Conservation (phyloP, 2,888 invertebrate genomes). For the Luperina testacea region DNA sequence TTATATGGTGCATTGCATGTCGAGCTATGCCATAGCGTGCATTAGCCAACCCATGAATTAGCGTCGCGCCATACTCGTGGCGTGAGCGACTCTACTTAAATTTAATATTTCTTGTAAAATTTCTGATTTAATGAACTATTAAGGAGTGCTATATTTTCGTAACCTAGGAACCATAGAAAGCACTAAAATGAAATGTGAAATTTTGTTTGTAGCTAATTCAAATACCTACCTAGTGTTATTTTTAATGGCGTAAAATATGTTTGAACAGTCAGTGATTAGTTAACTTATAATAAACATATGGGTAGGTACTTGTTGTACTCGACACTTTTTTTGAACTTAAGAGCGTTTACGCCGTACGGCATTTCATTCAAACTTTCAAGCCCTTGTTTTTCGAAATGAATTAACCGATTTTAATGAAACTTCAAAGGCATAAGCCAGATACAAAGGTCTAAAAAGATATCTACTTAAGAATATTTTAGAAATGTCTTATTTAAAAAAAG, state of each 20-base stretch:
- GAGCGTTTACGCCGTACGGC: too few relatives aligned
- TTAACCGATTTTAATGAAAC: too few relatives aligned
- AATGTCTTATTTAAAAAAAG: too few relatives aligned
- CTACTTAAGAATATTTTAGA: too few relatives aligned
- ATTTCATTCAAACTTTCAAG: too few relatives aligned
- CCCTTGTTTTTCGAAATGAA: too few relatives aligned
- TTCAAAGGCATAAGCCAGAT: too few relatives aligned
- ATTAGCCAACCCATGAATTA: conserved; percentile 49
- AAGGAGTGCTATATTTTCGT: conserved; percentile 55
- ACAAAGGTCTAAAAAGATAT: too few relatives aligned
- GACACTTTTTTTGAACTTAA: neutral
- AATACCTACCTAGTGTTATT: neutral
- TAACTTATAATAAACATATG: neutral
- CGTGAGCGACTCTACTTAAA: conserved; percentile 61
- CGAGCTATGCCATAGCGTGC: conserved; percentile 41
- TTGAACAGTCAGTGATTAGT: neutral
- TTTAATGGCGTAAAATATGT: neutral
- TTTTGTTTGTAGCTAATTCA: conserved; percentile 5
- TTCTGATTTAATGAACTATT: conserved; percentile 68
- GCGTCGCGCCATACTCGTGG: conserved; percentile 42
- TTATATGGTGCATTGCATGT: conserved; percentile 54
- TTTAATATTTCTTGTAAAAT: conserved; percentile 65
- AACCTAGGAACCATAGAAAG: conserved; percentile 51
- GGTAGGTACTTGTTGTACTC: too few relatives aligned
- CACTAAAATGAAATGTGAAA: conserved; percentile 21